phyloP scores from a whole-genome alignment of 92 coral and sea anemone genomes.

The Palythoa caribaeorum region DNA sequence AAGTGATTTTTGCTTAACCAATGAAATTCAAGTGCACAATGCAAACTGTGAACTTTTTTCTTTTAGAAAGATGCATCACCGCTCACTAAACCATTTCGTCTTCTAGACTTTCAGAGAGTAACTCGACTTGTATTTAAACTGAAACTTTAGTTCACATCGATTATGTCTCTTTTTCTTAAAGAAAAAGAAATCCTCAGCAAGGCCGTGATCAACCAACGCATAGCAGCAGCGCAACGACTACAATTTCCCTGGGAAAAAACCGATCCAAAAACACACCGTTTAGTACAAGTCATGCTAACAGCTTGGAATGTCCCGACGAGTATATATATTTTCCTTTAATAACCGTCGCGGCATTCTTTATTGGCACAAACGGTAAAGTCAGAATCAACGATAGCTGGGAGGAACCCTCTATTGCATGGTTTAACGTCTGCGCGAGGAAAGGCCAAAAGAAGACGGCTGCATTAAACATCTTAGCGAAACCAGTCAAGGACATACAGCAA shows the following conservation, averaged over 20 bases:
- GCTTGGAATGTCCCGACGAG: constrained; percentile 53
- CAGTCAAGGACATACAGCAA: constrained; percentile 48
- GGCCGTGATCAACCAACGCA: constrained; percentile 41
- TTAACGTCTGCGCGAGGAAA: constrained; percentile 60
- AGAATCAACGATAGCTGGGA: constrained; percentile 59
- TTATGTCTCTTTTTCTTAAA: constrained; percentile 46
- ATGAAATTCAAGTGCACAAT: neutral
- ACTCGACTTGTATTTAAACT: neutral
- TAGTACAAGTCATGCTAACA: constrained; percentile 53
- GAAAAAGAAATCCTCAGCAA: constrained; percentile 56
- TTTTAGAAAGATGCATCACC: neutral
- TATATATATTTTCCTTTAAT: constrained; percentile 49
- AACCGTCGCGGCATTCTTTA: constrained; percentile 54
- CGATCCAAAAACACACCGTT: constrained; percentile 29
- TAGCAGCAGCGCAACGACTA: constrained; percentile 53
- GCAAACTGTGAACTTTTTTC: neutral
- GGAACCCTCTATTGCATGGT: constrained; percentile 65
- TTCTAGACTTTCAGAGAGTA: neutral
- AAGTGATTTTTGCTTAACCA: neutral
- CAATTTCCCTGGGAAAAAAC: constrained; percentile 51
- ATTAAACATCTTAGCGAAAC: constrained; percentile 52
- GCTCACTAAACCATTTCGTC: neutral
- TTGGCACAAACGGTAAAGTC: constrained; percentile 43
- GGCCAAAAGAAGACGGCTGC: constrained; percentile 62
- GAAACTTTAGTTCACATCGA: neutral